Conservation (phyloP, 2,888 invertebrate genomes). For the Oegoconia quadripuncta region DNA sequence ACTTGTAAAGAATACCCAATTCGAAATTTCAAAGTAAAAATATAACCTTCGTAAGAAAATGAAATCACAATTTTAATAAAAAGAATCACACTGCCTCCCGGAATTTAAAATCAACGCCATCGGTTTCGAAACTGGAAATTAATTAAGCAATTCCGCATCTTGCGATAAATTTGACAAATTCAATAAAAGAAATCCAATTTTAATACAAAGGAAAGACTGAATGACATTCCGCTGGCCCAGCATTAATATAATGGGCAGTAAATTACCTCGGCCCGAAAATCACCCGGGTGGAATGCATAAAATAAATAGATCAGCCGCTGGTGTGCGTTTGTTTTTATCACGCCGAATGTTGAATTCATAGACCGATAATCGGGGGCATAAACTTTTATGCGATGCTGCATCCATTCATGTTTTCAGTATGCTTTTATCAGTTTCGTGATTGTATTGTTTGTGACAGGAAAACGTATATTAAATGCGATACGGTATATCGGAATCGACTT, state of each 20-base stretch:
- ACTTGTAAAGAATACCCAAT: too few species aligned
- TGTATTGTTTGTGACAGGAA: not conserved
- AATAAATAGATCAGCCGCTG: constrained; percentile 42
- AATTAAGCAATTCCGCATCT: constrained; percentile 35
- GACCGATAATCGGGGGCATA: constrained; percentile 24
- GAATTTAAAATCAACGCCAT: constrained; percentile 14
- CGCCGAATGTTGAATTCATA: constrained; percentile 27
- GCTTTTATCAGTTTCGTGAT: constrained; percentile 1
- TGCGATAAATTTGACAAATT: constrained; percentile 42
- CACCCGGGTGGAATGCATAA: constrained; percentile 45
- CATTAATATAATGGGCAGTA: constrained; percentile 48
- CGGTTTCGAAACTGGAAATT: constrained; percentile 23
- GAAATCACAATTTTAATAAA: not conserved
- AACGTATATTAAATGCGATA: too few species aligned
- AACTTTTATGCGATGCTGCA: constrained; percentile 26
- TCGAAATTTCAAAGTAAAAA: too few species aligned
- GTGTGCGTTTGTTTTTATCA: constrained; percentile 28
- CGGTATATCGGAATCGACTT: too few species aligned
- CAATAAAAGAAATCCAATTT: constrained; percentile 49
- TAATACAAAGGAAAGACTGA: constrained; percentile 37
- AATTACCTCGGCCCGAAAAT: constrained; percentile 51
- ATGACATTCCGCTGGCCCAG: constrained; percentile 28
- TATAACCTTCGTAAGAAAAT: too few species aligned
- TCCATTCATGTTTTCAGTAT: constrained; percentile 17
- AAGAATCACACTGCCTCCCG: not conserved